Base-by-base conservation (phyloP, 2,113 vertebrate genomes). In the Holacanthus passer region DNA sequence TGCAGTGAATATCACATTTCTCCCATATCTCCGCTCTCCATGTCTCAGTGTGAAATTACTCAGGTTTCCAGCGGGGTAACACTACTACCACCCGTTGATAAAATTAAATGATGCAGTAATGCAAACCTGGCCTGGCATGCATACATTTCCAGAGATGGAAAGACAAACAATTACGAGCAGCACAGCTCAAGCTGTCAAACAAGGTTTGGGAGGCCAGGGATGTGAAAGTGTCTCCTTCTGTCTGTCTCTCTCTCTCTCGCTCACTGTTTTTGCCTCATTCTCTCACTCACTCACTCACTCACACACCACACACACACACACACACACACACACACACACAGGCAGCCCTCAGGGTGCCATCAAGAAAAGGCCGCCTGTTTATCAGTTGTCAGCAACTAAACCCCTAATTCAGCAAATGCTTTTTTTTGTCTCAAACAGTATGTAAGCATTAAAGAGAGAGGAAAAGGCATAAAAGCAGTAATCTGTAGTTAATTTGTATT, bases 331-430 rank as follows among this genome's bases (percentile, higher is more conserved):
- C 48, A 9, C 48, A 50, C 50, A 80, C 81, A 82, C 58, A 70
- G 70, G 58, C 81, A 89, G 82, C 91, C 92, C 93, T 92, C 88
- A 32, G 91, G 93, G 91, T 89, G 92, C 90, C 93, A 87, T 94
- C 92, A 89, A 87, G 86, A 88, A 91, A 92, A 91, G 87, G 77
- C 89, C 72, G 77, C 78, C 76, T 90, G 91, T 95, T 94, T 94
- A 94, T 95, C 94, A 94, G 87, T 83, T 92, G 89, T 94, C 95
- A 95, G 94, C 91, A 95, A 92, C 88, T 89, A 94, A 94, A 93
- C 79, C 73, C 50, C 80, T 90, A 90, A 93, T 92, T 94, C 94
- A 94, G 94, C 93, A 93, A 88, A 85, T 85, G 68, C 79, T 82
- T 89, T 81, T 71, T 87, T 93, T 83, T 68, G 86, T 90, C 81